Base-by-base conservation (phyloP, 1,140 invertebrate genomes). In the Cydia strobilella region DNA sequence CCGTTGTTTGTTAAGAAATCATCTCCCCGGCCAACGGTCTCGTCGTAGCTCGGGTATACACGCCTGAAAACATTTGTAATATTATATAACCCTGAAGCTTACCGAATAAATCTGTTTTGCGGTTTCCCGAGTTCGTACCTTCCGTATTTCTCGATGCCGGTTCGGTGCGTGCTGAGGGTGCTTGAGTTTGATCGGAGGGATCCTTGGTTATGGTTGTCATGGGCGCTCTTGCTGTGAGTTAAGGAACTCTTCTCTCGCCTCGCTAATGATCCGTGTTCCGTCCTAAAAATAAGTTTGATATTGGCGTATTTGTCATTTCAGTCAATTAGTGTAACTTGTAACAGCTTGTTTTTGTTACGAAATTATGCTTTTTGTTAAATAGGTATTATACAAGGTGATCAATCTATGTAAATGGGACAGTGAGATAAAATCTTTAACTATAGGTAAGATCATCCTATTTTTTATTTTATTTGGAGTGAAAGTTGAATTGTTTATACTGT, bases 111-210 rank as follows among this genome's bases (percentile, higher is more conserved):
- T 69, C 31, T 69, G 27, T 69, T 69, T 69, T 18, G 27, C 65
- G 65, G 18, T 73, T 35, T 63, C 13, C 15, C 18, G 63, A 76
- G 71, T 75, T 76, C 84, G 77, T 85, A 93, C 90, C 88, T 87
- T 83, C 89, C 86, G 84, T 91, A 86, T 82, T 89, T 90, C 74
- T 93, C 90, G 77, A 77, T 86, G 75, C 79, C 80, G 27, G 82
- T 85, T 75, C 88, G 85, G 69, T 90, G 89, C 25, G 91, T 91
- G 77, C 92, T 92, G 62, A 93, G 85, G 48, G 88, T 93, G 76
- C 91, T 93, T 12, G 92, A 93, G 78, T 84, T 88, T 65, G 93
- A 93, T 79, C 93, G 84, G 18, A 93, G 88, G 48, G 92, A 93
- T 59, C 92, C 92, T 83, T 92, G 91, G 79, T 88, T 88, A 79